Evolutionary conservation across 2,888 invertebrate species (phyloP).

Genomic region (Acanthosepion lycidas): DNA sequence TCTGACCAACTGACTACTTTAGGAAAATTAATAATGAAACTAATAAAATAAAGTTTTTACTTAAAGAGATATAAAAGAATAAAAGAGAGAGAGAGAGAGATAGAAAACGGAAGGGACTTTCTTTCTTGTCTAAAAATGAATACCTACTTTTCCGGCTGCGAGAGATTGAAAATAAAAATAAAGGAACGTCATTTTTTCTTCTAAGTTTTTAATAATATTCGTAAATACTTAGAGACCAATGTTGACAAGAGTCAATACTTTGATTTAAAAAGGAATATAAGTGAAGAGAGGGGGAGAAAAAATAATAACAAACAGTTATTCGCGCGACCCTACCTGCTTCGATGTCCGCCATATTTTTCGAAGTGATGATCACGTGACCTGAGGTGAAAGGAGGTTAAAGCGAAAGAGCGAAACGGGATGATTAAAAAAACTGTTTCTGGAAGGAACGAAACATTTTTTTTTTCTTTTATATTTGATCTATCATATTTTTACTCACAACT

Average conservation of each 20-base stretch:
- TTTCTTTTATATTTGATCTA: too few species aligned
- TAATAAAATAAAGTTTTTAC: too few species aligned
- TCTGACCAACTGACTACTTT: too few species aligned
- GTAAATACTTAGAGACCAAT: neutral
- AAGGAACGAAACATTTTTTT: neutral
- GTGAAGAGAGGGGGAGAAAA: neutral
- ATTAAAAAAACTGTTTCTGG: neutral
- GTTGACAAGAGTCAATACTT: neutral
- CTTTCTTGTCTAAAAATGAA: neutral
- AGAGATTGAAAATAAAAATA: neutral
- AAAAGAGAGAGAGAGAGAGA: neutral
- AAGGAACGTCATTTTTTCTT: too few species aligned
- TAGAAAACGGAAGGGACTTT: neutral
- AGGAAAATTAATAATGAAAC: too few species aligned
- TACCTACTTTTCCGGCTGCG: neutral
- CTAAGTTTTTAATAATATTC: neutral
- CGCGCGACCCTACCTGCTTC: slow-evolving; percentile 35
- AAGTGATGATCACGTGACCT: slow-evolving; percentile 37
- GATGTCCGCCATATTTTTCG: slow-evolving; percentile 43
- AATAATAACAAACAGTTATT: neutral
- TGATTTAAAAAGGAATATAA: neutral
- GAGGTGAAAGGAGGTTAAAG: neutral
- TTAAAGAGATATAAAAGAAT: too few species aligned
- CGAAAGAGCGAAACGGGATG: neutral
- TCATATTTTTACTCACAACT: too few species aligned